Conservation (phyloP, 2,113 vertebrate species). For the Phaethon lepturus region DNA sequence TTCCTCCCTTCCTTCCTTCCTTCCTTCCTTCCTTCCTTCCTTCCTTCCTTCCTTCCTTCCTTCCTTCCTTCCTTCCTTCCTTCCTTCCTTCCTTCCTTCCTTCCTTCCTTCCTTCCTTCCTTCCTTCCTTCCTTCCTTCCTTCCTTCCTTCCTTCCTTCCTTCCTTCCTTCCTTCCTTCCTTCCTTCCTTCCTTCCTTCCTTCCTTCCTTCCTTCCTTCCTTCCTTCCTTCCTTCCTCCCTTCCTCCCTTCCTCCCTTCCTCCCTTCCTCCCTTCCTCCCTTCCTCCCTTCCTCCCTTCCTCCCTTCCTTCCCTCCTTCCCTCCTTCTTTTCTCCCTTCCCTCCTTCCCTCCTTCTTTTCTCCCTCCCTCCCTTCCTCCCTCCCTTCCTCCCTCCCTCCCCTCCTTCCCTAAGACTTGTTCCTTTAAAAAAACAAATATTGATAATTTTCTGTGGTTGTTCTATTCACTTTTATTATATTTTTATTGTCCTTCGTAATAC, state of each 20-base stretch:
- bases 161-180: neutral
- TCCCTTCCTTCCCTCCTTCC: too few species aligned
- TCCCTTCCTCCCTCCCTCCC: neutral
- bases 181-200: rapidly evolving
- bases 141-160: too few species aligned
- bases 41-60: neutral
- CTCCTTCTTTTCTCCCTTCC: too few species aligned
- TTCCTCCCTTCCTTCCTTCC: neutral
- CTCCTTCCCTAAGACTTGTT: neutral
- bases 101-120: too few species aligned
- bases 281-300: neutral
- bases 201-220: neutral
- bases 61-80: neutral
- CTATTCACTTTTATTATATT: neutral
- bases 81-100: neutral
- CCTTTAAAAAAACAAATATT: neutral
- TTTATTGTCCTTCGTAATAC: neutral
- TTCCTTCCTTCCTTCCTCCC: rapidly evolving
- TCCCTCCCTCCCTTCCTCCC: too few species aligned
- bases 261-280: rapidly evolving
- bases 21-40: neutral
- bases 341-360: too few species aligned
- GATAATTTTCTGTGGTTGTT: neutral
- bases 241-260: neutral
- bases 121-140: neutral